Conservation (phyloP, 1,140 invertebrate genomes). For the Drosophila equinoxialis region DNA sequence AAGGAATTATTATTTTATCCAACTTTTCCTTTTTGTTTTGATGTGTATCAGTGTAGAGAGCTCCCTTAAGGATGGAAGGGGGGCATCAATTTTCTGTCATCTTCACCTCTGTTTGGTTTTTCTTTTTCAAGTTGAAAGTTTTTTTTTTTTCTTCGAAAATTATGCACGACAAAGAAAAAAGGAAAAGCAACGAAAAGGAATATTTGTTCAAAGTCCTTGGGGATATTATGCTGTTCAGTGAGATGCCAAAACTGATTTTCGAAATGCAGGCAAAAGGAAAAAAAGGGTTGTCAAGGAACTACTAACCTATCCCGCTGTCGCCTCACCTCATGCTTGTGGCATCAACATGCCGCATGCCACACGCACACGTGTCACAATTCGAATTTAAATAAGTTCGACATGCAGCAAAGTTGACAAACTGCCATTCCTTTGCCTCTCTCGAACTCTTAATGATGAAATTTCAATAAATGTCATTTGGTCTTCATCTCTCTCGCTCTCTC, state of each 20-base stretch:
- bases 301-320: slow-evolving; percentile 33
- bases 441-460: slow-evolving; percentile 73
- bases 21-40: neutral
- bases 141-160: slow-evolving; percentile 55
- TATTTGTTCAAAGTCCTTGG: slow-evolving; percentile 50
- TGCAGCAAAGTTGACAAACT: slow-evolving; percentile 67
- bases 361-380: slow-evolving; percentile 58
- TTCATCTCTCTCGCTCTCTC: neutral
- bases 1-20: neutral
- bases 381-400: slow-evolving; percentile 75
- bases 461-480: slow-evolving; percentile 79
- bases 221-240: slow-evolving; percentile 80
- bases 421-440: slow-evolving; percentile 9
- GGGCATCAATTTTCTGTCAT: slow-evolving; percentile 51
- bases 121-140: slow-evolving; percentile 45
- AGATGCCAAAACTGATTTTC: slow-evolving; percentile 69
- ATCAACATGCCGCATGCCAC: slow-evolving; percentile 23
- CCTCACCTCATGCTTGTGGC: neutral
- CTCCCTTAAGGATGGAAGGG: slow-evolving; percentile 31
- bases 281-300: slow-evolving; percentile 58
- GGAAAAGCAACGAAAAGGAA: slow-evolving; percentile 20
- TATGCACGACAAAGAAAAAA: slow-evolving; percentile 58
- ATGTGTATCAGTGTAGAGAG: slow-evolving; percentile 3
- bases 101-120: slow-evolving; percentile 15
- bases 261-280: slow-evolving; percentile 23